phyloP scores from a whole-genome alignment of 2,888 invertebrate genomes.

The Mystacides longicornis region DNA sequence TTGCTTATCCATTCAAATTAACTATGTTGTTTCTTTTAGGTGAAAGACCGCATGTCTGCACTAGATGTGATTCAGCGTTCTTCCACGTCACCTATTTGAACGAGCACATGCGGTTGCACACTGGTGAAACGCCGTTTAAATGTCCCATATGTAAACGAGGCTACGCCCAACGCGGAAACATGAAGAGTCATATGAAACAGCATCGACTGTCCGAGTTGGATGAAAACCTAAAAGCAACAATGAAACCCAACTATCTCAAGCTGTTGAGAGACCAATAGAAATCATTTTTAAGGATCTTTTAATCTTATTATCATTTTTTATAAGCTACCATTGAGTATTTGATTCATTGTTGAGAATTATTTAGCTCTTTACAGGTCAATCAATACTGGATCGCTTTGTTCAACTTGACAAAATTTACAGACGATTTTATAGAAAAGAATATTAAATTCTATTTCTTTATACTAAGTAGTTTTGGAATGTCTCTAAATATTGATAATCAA shows the following conservation, averaged over 20 bases:
- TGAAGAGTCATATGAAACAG: constrained; percentile 44
- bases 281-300: too few species aligned
- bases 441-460: too few species aligned
- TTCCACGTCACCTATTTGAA: constrained; percentile 42
- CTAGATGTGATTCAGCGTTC: constrained; percentile 39
- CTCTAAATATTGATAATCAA: too few species aligned
- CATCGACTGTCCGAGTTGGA: constrained; percentile 41
- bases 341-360: too few species aligned
- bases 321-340: too few species aligned
- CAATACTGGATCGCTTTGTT: too few species aligned
- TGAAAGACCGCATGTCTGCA: constrained; percentile 40
- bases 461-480: too few species aligned
- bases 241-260: constrained; percentile 42
- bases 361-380: too few species aligned
- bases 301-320: too few species aligned
- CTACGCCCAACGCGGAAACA: constrained; percentile 44
- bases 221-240: constrained; percentile 34
- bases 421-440: too few species aligned
- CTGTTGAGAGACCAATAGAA: constrained; percentile 34
- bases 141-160: constrained; percentile 45
- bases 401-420: too few species aligned
- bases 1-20: neutral
- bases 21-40: constrained; percentile 34
- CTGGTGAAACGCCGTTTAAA: constrained; percentile 46
- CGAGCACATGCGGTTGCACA: constrained; percentile 45